Base-by-base conservation (phyloP, 2,113 vertebrate genomes). In the Cranoglanis bouderius region DNA sequence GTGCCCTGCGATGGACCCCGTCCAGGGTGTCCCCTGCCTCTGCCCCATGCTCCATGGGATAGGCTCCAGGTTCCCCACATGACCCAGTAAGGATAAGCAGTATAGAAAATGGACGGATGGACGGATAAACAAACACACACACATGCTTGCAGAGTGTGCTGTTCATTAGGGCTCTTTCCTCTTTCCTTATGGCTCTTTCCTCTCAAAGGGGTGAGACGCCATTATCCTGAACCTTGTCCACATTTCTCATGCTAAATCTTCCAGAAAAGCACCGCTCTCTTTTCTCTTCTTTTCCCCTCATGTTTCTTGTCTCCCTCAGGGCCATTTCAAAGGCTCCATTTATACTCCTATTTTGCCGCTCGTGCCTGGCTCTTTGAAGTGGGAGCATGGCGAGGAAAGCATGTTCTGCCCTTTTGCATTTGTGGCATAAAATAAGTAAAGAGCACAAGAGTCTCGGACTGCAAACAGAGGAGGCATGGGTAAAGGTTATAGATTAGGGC, bases 321-420 rank as follows among this genome's bases (percentile, higher is more conserved):
- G 84, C 77, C 80, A 61, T 88, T 88, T 89, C 81, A 88, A 89
- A 92, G 88, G 78, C 84, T 87, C 84, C 61, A 85, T 87, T 92
- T 86, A 88, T 78, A 82, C 84, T 63, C 70, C 72, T 14, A n/a
- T 86, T 84, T 85, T 63, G 51, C 83, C 6, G 24, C 70, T 46
- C 43, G 84, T 84, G 77, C 53, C 88, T 32, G 1, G 51, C 85
- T 89, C 84, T 93, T 85, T 91, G 91, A 90, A 90, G 84, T 86
- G 82, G 55, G 59, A 80, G 88, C 92, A 91, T 49, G 43, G 61
- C 13, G 80, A 88, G 75, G 38, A 91, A 89, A 81, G 87, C 57
- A 26, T 85, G 40, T 29, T 26, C 87, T 78, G 84, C 43, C 72
- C 86, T 84, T 70, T 85, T 65, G 43, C 75, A 88, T 87, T 86